Base-by-base conservation (phyloP, 1,140 invertebrate species). In the Drosophila azteca region DNA sequence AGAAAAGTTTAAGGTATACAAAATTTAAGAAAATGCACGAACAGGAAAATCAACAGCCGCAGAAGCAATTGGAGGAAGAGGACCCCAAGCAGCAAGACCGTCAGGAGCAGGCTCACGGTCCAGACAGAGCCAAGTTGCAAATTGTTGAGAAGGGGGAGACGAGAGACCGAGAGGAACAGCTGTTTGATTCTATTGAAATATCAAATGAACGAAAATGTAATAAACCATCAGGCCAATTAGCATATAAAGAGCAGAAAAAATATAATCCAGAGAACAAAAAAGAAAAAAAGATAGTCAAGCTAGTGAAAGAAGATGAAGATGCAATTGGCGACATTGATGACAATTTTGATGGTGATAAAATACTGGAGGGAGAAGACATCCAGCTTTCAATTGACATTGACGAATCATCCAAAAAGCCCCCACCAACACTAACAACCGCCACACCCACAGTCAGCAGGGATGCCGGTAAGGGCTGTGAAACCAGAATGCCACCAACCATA, bases 201-300 rank as follows among this genome's bases (percentile, higher is more conserved):
- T 87, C 87, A 87, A 87, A 87, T 66, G 82, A 81, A 87, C 82
- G 78, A 70, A 87, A 87, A 87, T 79, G 76, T 78, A 88, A 88
- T 87, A 87, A 87, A 71, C 74, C 73, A 54, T n/a, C 46, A 29
- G 61, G 49, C 46, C 64, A 67, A 60, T 35, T 39, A 55, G 26
- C 15, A 43, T 29, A 35, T 11, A 9, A 9, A 35, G 9, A 11
- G 31, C 31, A 35, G 0, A 9, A 35, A 9, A 35, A 9, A 11
- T 11, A 11, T 35, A 9, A 35, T 11, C 11, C 4, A 39, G 35
- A 39, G 3, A 39, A 39, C 3, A 39, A 13, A 39, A 13, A 13
- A 11, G 35, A 11, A 4, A 39, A 1, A 43, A 31, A 54, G 22
- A 48, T 39, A 26, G 29, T 31, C 24, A 49, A 57, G n/a, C 24